Evolutionary conservation across 2,888 invertebrate genomes (phyloP), one percentile per base, ranked within the genome.

Genomic region (Meta bourneti): DNA sequence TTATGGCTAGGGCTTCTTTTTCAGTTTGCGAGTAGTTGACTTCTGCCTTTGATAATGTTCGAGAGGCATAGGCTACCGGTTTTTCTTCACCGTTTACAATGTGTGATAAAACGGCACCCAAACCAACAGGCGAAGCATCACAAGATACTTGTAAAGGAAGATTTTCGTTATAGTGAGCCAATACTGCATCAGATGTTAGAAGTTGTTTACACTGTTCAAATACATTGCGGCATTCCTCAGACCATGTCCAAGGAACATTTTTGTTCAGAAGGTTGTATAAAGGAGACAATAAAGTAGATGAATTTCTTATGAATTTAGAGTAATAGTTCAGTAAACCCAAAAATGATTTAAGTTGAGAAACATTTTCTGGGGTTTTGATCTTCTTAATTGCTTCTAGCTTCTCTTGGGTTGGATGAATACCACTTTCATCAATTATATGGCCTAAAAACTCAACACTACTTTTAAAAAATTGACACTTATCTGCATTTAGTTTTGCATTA

Each of bases 161-260:
- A 4, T 83, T 83, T n/a, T 71, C 72, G 13, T 83, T n/a, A 71
- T 71, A 83, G n/a, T 83, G 83, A 71, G 52, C 71, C 70, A 83
- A 83, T 9, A 61, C 8, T 5, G 8, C 9, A 8, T 61, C 61
- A 5, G 54, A 20, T 61, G 81, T 70, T 7, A 79, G 52, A 0
- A 79, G 49, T 8, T 48, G 6, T 51, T 51, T 51, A 51, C 79
- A 51, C 16, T 51, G 8, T 11, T 51, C 7, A 51, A 2, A 79
- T 16, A 51, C 19, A 9, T 6, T 9, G 11, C 4, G 0, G 19
- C 79, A 7, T n/a, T 49, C 13, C 16, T 51, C 19, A 13, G 52
- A 79, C 79, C 79, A 79, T 4, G 8, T 79, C 79, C 79, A 79
- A 0, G 51, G 6, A 6, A 54, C 16, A 19, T 51, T n/a, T 54